phyloP scores from a whole-genome alignment of 2,888 invertebrate genomes.

The Leptogaster cylindrica region DNA sequence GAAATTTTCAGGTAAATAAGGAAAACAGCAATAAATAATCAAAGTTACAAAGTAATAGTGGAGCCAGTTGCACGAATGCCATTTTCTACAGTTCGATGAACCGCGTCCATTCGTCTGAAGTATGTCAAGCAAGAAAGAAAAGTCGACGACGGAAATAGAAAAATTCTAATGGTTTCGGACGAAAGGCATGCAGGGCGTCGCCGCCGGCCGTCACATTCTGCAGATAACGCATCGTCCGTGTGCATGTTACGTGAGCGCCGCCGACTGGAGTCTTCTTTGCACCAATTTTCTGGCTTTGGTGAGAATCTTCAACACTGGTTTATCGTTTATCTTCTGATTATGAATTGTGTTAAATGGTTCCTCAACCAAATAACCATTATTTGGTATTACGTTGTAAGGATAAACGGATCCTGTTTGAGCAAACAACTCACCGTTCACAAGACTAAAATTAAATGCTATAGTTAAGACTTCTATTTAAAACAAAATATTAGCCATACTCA shows the following conservation, averaged over 20 bases:
- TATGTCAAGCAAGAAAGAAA: constrained; percentile 17
- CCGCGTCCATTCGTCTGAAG: constrained; percentile 20
- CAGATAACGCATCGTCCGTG: not conserved
- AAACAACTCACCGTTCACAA: constrained; percentile 55
- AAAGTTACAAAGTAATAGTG: not conserved
- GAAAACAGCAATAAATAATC: constrained; percentile 31
- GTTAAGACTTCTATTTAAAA: too few relatives aligned
- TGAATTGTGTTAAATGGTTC: not conserved
- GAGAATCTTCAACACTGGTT: constrained; percentile 23
- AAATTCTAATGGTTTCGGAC: constrained; percentile 20
- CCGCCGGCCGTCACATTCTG: not conserved
- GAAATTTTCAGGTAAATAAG: not conserved
- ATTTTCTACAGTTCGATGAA: constrained; percentile 40
- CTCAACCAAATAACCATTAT: too few relatives aligned
- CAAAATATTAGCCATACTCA: constrained; percentile 47
- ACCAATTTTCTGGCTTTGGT: constrained; percentile 33
- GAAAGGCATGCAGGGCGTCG: not conserved
- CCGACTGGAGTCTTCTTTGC: too few relatives aligned
- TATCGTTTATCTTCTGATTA: not conserved
- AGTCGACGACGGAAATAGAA: constrained; percentile 31
- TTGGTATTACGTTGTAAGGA: constrained; percentile 56
- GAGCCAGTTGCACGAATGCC: not conserved
- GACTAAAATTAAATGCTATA: constrained; percentile 50
- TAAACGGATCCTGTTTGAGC: constrained; percentile 56
- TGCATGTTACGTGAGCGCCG: not conserved